These are phyloP conservation scores for Sylvietta virens DNA, from an alignment of 2,113 vertebrate species.

Conservation along the genomic window DNA sequence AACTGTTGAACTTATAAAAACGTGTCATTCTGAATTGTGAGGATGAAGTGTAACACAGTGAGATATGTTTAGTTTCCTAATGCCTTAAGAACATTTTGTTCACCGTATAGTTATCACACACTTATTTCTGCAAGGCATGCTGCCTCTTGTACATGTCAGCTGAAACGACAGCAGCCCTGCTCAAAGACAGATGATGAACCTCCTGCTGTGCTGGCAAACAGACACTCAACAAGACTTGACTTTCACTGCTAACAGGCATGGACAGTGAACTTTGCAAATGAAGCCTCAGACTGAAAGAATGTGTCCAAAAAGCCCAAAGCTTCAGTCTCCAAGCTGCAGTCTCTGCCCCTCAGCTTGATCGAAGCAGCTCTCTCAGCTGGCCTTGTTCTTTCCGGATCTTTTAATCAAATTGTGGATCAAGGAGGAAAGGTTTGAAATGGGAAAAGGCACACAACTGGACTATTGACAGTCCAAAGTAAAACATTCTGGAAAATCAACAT, in stretches of 20 bases:
- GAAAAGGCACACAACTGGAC: not conserved
- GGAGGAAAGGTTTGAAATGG: not conserved
- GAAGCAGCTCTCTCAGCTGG: not conserved
- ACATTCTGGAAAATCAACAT: not conserved
- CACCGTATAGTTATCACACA: conserved; percentile 52
- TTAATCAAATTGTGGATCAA: not conserved
- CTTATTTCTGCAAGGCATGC: conserved; percentile 61
- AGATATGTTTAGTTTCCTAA: conserved; percentile 39
- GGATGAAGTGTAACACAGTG: conserved; percentile 6
- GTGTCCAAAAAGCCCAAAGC: conserved; percentile 43
- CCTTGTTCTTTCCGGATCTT: not conserved
- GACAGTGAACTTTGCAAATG: conserved; percentile 39
- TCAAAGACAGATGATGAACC: conserved; percentile 52
- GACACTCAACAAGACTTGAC: conserved; percentile 67
- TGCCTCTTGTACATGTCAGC: conserved; percentile 58
- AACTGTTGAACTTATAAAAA: conserved; percentile 22
- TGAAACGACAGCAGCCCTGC: conserved; percentile 29
- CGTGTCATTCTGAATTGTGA: conserved; percentile 59
- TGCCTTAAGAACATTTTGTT: conserved; percentile 57
- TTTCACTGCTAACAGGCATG: conserved; percentile 66
- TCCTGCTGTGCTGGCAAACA: conserved; percentile 48
- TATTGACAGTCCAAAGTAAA: not conserved
- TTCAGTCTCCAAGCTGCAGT: not conserved
- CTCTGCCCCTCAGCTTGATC: not conserved
- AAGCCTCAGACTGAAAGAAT: conserved; percentile 18